Evolutionary conservation across 2,888 invertebrate genomes (phyloP).

Genomic region (Nemotelus nigrinus): DNA sequence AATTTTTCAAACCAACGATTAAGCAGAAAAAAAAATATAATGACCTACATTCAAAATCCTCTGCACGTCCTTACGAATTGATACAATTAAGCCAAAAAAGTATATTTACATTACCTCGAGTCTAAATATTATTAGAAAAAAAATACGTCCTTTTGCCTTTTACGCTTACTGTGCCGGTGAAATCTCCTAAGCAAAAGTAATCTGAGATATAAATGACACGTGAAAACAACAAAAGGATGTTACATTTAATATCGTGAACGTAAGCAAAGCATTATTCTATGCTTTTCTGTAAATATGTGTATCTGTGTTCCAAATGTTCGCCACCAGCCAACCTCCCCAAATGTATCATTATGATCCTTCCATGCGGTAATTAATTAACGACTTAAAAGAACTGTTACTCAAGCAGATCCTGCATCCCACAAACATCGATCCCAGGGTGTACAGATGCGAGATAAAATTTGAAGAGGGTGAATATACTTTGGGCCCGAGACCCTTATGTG

Average conservation of each 20-base stretch:
- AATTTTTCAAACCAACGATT: too few species aligned
- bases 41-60: too few species aligned
- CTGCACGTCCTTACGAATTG: too few species aligned
- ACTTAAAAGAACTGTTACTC: conserved; percentile 51
- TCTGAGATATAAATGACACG: conserved; percentile 38
- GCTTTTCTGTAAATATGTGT: conserved; percentile 12
- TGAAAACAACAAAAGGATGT: conserved; percentile 35
- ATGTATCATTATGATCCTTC: conserved; percentile 50
- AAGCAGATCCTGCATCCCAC: conserved; percentile 47
- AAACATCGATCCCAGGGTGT: conserved; percentile 17
- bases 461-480: conserved; percentile 44
- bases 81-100: too few species aligned
- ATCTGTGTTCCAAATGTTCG: conserved; percentile 10
- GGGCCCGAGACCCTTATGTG: conserved; percentile 46
- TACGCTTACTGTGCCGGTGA: not conserved
- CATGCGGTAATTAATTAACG: conserved; percentile 51
- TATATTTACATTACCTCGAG: not conserved
- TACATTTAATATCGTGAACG: conserved; percentile 4
- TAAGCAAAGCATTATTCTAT: not conserved
- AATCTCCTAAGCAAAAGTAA: conserved; percentile 32
- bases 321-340: conserved; percentile 10
- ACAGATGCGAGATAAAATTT: conserved; percentile 26
- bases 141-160: not conserved
- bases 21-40: too few species aligned
- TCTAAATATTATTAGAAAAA: conserved; percentile 11